Conservation (phyloP, 2,113 vertebrate species). For the Bettongia penicillata region DNA sequence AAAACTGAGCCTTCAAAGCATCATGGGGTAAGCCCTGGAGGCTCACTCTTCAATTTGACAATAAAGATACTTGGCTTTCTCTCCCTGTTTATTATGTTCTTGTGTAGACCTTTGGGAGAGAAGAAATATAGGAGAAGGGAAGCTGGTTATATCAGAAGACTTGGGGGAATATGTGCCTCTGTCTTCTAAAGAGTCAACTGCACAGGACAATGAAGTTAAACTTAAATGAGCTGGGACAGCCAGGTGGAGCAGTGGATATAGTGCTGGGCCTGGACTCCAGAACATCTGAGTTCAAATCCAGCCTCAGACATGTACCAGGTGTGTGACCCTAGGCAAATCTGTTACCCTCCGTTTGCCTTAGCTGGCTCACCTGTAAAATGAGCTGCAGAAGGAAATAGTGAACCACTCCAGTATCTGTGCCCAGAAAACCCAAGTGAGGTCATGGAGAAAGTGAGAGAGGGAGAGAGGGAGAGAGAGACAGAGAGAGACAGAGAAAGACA, state of each 20-base stretch:
- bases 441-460: not conserved
- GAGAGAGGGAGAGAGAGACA: too few relatives aligned
- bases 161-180: not conserved
- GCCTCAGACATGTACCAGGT: not conserved
- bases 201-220: not conserved
- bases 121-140: not conserved
- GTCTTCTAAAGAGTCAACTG: not conserved
- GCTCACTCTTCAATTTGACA: not conserved
- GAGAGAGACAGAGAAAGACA: too few relatives aligned
- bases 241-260: not conserved
- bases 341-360: not conserved
- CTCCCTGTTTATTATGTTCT: slow-evolving; percentile 11
- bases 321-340: not conserved
- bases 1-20: not conserved
- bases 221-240: not conserved
- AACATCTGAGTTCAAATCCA: not conserved
- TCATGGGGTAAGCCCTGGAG: not conserved
- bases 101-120: slow-evolving; percentile 31
- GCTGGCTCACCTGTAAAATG: not conserved
- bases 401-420: not conserved
- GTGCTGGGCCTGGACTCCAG: not conserved
- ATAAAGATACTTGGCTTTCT: not conserved
- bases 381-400: not conserved
- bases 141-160: not conserved
- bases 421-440: not conserved